phyloP scores from a whole-genome alignment of 92 coral and sea anemone species.

The Siderastrea radians region DNA sequence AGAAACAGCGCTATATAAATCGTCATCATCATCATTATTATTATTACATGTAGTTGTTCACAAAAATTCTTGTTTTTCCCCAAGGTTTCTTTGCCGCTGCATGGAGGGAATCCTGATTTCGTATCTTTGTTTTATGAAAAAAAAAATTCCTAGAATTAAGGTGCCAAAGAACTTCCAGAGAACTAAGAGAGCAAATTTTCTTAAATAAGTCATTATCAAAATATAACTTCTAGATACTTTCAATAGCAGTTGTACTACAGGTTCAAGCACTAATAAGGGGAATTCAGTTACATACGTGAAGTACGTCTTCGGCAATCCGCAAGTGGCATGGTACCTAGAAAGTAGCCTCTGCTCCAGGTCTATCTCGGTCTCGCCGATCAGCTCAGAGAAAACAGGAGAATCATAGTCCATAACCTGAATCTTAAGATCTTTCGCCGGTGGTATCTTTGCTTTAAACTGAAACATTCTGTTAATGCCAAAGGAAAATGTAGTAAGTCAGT shows the following conservation, averaged over 20 bases:
- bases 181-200: not conserved
- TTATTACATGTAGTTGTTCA: no score
- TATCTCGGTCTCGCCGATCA: slow-evolving; percentile 84
- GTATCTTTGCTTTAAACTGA: slow-evolving; percentile 80
- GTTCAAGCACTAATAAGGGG: not conserved
- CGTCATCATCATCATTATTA: no score
- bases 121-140: no score
- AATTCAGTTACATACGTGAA: slow-evolving; percentile 66
- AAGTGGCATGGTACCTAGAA: slow-evolving; percentile 81
- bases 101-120: no score
- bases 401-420: slow-evolving; percentile 83
- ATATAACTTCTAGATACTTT: not conserved
- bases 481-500: not conserved
- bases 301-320: slow-evolving; percentile 86
- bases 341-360: slow-evolving; percentile 90
- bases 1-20: no score
- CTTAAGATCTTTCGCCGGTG: slow-evolving; percentile 82
- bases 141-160: no score
- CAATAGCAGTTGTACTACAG: not conserved
- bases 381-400: slow-evolving; percentile 62
- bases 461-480: slow-evolving; percentile 62
- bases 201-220: not conserved
- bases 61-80: no score
- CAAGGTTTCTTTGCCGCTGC: no score
- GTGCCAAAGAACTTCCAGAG: no score